phyloP scores from a whole-genome alignment of 1,140 invertebrate species.

The Habropoda laboriosa region DNA sequence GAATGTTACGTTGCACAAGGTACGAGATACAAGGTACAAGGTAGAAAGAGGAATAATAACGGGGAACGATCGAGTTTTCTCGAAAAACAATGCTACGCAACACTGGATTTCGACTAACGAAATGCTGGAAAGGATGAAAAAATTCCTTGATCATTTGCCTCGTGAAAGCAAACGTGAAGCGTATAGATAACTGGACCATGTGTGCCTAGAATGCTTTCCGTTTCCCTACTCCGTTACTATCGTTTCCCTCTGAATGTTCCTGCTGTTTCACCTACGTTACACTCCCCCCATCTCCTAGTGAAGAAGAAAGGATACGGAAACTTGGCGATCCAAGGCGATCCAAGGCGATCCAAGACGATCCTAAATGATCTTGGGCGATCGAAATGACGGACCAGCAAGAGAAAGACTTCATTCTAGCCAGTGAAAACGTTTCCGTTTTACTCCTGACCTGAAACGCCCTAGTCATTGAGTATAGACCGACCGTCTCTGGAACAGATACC shows the following conservation, averaged over 20 bases:
- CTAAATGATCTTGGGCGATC: conserved; percentile 17
- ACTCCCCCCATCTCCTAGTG: neutral
- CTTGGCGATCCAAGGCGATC: conserved; percentile 30
- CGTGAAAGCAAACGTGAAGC: conserved; percentile 53
- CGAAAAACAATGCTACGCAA: conserved; percentile 9
- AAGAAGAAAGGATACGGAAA: conserved; percentile 33
- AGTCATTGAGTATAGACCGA: conserved; percentile 79
- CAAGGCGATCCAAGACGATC: conserved; percentile 37
- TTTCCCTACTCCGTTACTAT: conserved; percentile 23
- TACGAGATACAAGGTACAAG: conserved; percentile 24
- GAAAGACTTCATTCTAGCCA: conserved; percentile 72
- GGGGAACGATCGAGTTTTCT: conserved; percentile 30
- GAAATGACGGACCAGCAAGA: conserved; percentile 43
- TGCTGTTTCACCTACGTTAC: too few species aligned
- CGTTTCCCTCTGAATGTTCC: neutral
- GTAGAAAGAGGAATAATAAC: neutral
- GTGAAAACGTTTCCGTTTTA: conserved; percentile 79
- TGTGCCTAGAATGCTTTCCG: conserved; percentile 33
- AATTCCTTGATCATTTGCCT: conserved; percentile 43
- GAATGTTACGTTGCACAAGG: conserved; percentile 59
- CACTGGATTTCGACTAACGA: neutral
- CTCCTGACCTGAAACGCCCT: conserved; percentile 77
- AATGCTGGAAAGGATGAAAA: conserved; percentile 16
- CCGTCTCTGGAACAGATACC: conserved; percentile 80
- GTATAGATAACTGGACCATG: conserved; percentile 57